These are phyloP conservation scores for Urocitellus parryii DNA, from an alignment of 2,113 vertebrate genomes.

Conservation along the genomic window DNA sequence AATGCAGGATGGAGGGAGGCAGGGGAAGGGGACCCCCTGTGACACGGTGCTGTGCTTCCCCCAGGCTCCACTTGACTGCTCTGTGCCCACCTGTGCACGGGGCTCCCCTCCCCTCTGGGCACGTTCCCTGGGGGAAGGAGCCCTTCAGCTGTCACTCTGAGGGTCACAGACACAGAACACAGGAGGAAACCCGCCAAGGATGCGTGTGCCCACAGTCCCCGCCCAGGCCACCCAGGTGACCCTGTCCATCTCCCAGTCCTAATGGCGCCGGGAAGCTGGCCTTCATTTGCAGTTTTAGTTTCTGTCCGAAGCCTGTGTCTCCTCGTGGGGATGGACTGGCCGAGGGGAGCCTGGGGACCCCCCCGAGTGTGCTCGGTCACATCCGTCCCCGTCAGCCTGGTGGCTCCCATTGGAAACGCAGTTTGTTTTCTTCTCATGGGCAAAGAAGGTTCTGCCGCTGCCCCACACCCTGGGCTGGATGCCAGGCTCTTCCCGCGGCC, in stretches of 20 bases:
- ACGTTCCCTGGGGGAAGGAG: conserved; percentile 25
- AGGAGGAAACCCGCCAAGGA: conserved; percentile 39
- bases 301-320: neutral
- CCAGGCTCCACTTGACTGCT: no score
- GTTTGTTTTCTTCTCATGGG: neutral
- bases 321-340: no score
- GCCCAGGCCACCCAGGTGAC: neutral
- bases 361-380: no score
- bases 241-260: neutral
- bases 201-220: no score
- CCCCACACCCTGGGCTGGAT: neutral
- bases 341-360: no score
- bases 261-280: neutral
- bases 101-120: conserved; percentile 13
- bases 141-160: conserved; percentile 31
- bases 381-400: no score
- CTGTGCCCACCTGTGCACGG: neutral
- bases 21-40: no score
- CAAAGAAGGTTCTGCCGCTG: neutral
- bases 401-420: neutral
- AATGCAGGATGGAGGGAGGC: rapidly evolving
- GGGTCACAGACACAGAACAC: conserved; percentile 11
- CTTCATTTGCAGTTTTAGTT: conserved; percentile 52
- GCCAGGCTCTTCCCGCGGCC: neutral
- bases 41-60: no score